These are phyloP conservation scores for Heliconius eleuchia DNA, from an alignment of 1,140 invertebrate genomes.

Conservation along the genomic window DNA sequence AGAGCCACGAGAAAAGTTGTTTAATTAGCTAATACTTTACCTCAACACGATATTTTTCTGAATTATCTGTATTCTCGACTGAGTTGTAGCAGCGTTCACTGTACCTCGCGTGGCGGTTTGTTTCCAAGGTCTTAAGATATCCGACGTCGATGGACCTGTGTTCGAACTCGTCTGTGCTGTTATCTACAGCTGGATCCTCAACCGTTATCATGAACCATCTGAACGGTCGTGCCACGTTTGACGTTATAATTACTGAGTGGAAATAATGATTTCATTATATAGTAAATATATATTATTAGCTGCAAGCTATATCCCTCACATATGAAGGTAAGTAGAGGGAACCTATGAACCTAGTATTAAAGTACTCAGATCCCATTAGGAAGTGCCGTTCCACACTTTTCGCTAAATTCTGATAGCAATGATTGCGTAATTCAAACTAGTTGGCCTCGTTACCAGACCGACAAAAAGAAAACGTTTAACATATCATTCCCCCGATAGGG, in stretches of 20 bases:
- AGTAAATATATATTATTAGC: neutral
- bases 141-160: constrained; percentile 54
- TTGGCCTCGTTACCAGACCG: no score
- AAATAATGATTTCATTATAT: no score
- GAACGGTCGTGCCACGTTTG: constrained; percentile 52
- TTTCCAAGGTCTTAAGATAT: constrained; percentile 61
- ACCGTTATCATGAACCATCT: constrained; percentile 73
- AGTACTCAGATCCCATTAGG: no score
- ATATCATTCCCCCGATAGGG: no score
- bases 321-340: no score
- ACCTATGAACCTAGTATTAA: no score
- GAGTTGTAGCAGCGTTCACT: constrained; percentile 66
- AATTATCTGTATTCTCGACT: constrained; percentile 67
- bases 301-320: no score
- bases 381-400: no score
- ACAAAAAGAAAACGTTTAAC: no score
- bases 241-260: constrained; percentile 51
- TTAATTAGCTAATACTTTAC: constrained; percentile 39
- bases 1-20: neutral
- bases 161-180: constrained; percentile 47
- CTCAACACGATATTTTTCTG: constrained; percentile 61
- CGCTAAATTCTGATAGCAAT: no score
- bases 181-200: constrained; percentile 64
- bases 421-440: no score
- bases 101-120: constrained; percentile 54